A percentile compares a stretch with the other conserved stretches of the same genome.
Evolutionary conservation across 2,888 invertebrate genomes (phyloP).

Genomic region (Papilio demoleus): DNA sequence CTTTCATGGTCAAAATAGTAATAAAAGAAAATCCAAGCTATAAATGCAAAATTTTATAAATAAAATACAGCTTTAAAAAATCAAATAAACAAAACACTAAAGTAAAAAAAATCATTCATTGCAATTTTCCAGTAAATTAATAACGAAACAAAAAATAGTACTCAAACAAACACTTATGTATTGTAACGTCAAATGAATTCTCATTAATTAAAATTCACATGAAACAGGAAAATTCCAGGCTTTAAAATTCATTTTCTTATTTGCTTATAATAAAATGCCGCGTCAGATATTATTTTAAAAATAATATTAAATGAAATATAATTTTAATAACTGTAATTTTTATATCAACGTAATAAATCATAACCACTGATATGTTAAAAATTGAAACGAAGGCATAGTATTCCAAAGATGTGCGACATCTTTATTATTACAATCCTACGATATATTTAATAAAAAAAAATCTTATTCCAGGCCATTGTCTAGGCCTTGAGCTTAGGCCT

Average conservation of each 20-base stretch:
- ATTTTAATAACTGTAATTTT: background rate
- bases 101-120: no score
- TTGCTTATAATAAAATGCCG: background rate
- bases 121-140: no score
- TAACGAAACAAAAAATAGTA: no score
- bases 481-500: no score
- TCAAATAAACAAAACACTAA: no score
- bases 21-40: no score
- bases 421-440: conserved; percentile 4
- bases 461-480: no score
- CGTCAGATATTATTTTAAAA: background rate
- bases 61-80: no score
- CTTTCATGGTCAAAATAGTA: no score
- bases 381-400: background rate
- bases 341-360: background rate
- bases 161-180: no score
- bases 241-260: background rate
- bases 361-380: conserved; percentile 9
- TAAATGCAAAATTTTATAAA: no score
- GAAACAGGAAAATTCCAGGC: background rate
- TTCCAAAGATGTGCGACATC: conserved; percentile 7
- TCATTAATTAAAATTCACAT: background rate
- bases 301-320: background rate
- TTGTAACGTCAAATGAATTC: no score
- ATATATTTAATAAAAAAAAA: conserved; percentile 8